Evolutionary conservation across 2,888 invertebrate species (phyloP), one percentile per base, ranked within the genome.

Genomic region (Imbricaverruca yamaguchii): DNA sequence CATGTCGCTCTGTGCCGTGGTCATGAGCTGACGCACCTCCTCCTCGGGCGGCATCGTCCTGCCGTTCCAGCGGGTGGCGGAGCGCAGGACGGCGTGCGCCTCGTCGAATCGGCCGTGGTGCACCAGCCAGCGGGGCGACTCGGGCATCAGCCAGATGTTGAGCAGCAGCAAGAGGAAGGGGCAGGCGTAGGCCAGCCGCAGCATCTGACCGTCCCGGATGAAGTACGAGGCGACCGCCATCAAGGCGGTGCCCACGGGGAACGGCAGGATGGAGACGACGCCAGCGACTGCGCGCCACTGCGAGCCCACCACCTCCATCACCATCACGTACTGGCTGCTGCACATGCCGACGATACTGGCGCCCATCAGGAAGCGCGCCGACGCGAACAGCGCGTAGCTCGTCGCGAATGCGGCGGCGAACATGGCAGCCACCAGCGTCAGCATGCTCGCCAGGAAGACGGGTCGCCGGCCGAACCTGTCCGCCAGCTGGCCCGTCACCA

Each of bases 111-210:
- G 4, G 10, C 77, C 77, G 12, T 56, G 55, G 18, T 23, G 9
- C 11, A 93, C 89, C 15, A 94, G 88, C 93, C 93, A 94, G 81
- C 94, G 89, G 0, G 94, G 93, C 6, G 93, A 93, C 87, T 94
- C 94, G 0, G 93, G 93, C 81, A 93, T 87, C 12, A 93, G 85
- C 90, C 89, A 90, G 81, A 88, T 88, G 84, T 90, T 89, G 2
- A 86, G 82, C 61, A 91, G 86, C 83, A 92, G 88, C 65, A 93
- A 84, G 59, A 91, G 85, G 0, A 90, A 90, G 0, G 91, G 91
- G 79, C 92, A 85, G 0, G 92, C 92, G 83, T 92, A 90, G 0
- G 91, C 90, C 80, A 93, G 87, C 86, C 93, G 92, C 82, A 92
- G 91, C 83, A 89, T 89, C 80, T 90, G 89, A 93, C 93, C 93